Base-by-base conservation (phyloP, 30 jellyfish, hydroid and myxozoan species). In the Cassiopea xamachana region DNA sequence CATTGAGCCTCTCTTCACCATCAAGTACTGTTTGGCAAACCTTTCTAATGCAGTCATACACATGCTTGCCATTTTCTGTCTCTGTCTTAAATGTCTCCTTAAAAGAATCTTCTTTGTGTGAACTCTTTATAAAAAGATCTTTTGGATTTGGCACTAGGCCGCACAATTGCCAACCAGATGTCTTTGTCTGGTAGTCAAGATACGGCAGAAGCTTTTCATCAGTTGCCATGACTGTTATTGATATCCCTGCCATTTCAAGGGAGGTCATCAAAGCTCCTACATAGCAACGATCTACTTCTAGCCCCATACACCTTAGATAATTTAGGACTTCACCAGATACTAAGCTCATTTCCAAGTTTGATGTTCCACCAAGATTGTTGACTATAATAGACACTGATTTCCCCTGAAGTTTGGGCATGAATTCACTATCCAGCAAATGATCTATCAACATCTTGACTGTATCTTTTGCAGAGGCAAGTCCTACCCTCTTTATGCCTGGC, bases 201-300 rank as follows among this genome's bases (percentile, higher is more conserved):
- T 76, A 91, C 0, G 59, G 46, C 47, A 87, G 19, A n/a, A 81
- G 48, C n/a, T 88, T 91, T 19, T 92, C 86, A 67, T 50, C 13
- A 47, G 82, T n/a, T 46, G 80, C 87, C 87, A 92, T 50, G 43
- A 95, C 44, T 7, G 99, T 91, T 15, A 95, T 74, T 17, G 99
- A 96, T 14, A 92, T 95, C 69, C 99, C 99, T 9, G 98, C 99
- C 99, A 96, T 96, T 73, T 96, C 98, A 77, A 96, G 82, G 47
- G 99, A 92, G 15, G 99, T 96, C 94, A 96, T 96, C 71, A 88
- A 80, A 2, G 92, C 82, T 10, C 99, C 99, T 46, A 75, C 95
- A 81, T 82, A 96, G 89, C 96, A 79, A 61, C 91, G 90, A 12
- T 82, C 97, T 19, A 90, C 87, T 46, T 59, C 7, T 46, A 84